Evolutionary conservation across 2,888 invertebrate genomes (phyloP).

Genomic region (Conchocele bisecta): DNA sequence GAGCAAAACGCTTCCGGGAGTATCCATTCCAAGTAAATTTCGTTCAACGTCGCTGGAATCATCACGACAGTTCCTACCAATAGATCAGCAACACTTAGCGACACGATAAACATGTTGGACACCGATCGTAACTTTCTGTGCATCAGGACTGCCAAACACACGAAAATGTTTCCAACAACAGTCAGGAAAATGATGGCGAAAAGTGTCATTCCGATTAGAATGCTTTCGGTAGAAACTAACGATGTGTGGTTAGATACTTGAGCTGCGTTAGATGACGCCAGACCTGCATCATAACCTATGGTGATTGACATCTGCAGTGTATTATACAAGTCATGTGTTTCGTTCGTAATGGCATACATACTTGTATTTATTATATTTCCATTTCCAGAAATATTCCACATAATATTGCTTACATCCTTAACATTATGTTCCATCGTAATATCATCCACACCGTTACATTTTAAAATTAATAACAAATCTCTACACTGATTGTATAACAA

Average conservation of each 20-base stretch:
- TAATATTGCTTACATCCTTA: too few relatives aligned
- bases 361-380: too few relatives aligned
- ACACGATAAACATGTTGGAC: slow-evolving; percentile 75
- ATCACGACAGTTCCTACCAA: slow-evolving; percentile 75
- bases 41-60: slow-evolving; percentile 72
- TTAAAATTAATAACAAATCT: too few relatives aligned
- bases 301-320: not conserved
- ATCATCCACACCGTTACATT: too few relatives aligned
- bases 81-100: slow-evolving; percentile 72
- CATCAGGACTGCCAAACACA: slow-evolving; percentile 66
- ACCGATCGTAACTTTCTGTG: slow-evolving; percentile 69
- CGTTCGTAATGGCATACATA: too few relatives aligned
- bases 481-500: too few relatives aligned
- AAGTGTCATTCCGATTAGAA: slow-evolving; percentile 58
- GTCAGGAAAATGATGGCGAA: slow-evolving; percentile 65
- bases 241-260: not conserved
- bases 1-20: slow-evolving; percentile 67
- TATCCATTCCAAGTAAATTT: slow-evolving; percentile 71
- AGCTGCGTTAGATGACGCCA: slow-evolving; percentile 6
- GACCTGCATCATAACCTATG: not conserved
- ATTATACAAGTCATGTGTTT: too few relatives aligned
- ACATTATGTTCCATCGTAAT: too few relatives aligned
- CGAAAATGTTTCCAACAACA: slow-evolving; percentile 67
- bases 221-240: slow-evolving; percentile 34
- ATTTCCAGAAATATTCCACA: not conserved